Conservation (phyloP, 1,140 invertebrate species). For the Dinoponera quadriceps region DNA sequence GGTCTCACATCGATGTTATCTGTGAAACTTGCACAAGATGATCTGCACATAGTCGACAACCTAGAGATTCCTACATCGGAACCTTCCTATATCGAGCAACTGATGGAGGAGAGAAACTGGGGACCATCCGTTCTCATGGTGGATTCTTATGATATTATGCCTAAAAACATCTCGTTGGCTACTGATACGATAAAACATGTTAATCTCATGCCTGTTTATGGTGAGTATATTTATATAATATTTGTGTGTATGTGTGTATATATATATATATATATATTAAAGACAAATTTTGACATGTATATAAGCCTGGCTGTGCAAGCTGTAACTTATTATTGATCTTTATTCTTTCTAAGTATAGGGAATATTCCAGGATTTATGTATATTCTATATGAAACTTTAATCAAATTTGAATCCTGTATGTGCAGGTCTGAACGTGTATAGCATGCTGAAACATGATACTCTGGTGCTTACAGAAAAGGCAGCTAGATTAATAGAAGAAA, state of each 20-base stretch:
- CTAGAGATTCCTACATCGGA: conserved; percentile 95
- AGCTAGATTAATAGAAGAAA: conserved; percentile 94
- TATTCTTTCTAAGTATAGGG: too few relatives aligned
- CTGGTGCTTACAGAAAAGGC: conserved; percentile 95
- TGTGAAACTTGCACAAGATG: conserved; percentile 97
- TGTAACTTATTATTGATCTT: too few relatives aligned
- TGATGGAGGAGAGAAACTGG: conserved; percentile 95
- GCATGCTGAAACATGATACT: conserved; percentile 98
- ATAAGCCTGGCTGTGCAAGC: conserved; percentile 88
- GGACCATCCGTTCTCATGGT: conserved; percentile 98
- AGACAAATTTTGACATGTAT: conserved; percentile 64
- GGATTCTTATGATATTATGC: conserved; percentile 94
- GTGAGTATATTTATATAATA: conserved; percentile 81
- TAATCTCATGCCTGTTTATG: conserved; percentile 98
- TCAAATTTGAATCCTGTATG: conserved; percentile 47
- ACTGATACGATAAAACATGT: conserved; percentile 91
- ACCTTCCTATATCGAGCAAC: conserved; percentile 91
- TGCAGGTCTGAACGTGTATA: conserved; percentile 92
- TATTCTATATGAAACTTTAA: conserved; percentile 8
- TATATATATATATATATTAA: conserved; percentile 1
- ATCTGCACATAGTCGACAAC: conserved; percentile 95
- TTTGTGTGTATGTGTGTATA: conserved; percentile 9
- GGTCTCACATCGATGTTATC: conserved; percentile 95
- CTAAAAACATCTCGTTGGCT: conserved; percentile 94
- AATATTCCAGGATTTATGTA: conserved; percentile 20